Conservation (phyloP, 2,888 invertebrate species). For the Willowsia nigromaculata region DNA sequence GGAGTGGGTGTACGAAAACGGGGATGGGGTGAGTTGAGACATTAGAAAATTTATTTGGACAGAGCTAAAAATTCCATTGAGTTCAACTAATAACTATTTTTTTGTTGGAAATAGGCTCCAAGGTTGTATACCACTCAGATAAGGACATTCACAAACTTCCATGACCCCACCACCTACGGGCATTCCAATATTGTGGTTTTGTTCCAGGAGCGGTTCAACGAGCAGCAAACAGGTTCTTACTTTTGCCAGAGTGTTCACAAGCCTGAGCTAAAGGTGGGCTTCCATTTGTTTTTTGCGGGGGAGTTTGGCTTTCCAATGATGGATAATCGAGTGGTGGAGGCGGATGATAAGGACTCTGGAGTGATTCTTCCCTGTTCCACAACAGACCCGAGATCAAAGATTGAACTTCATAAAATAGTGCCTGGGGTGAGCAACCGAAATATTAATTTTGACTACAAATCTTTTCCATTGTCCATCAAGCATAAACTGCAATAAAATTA, state of each 20-base stretch:
- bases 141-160: constrained; percentile 71
- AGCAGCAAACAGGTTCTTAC: constrained; percentile 76
- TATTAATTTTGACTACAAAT: too few species aligned
- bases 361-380: constrained; percentile 75
- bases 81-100: too few species aligned
- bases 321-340: constrained; percentile 71
- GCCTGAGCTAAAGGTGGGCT: constrained; percentile 65
- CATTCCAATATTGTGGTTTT: constrained; percentile 77
- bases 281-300: constrained; percentile 77
- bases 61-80: not conserved
- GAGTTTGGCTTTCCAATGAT: constrained; percentile 76
- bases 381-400: constrained; percentile 71
- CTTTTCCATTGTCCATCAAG: too few species aligned
- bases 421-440: constrained; percentile 72
- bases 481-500: not conserved
- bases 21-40: constrained; percentile 74
- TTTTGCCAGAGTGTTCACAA: constrained; percentile 74
- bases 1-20: constrained; percentile 77
- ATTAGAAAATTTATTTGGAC: not conserved
- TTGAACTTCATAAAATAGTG: constrained; percentile 75
- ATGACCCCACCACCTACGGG: constrained; percentile 71
- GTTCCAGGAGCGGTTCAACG: constrained; percentile 77
- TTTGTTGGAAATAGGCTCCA: constrained; percentile 71
- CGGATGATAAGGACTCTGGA: constrained; percentile 63
- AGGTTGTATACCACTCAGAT: constrained; percentile 74